Evolutionary conservation across 2,113 vertebrate genomes (phyloP).

Genomic region (Apteryx owenii): DNA sequence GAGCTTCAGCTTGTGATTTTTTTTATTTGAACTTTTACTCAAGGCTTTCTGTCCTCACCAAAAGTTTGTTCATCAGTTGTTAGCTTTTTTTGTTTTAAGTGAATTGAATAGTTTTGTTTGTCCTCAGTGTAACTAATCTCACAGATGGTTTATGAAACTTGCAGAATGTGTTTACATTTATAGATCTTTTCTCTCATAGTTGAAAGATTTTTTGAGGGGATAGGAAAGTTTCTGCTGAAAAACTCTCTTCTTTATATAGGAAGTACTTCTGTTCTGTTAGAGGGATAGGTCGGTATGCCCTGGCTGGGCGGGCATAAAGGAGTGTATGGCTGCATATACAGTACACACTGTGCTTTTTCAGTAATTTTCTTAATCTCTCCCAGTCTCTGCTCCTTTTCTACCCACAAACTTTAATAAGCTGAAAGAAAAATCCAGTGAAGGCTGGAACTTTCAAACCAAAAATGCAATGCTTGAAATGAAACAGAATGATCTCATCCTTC

Average conservation of each 20-base stretch:
- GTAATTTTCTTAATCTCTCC: constrained; percentile 29
- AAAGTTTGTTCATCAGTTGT: not conserved
- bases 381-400: constrained; percentile 3
- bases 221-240: not conserved
- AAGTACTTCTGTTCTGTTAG: not conserved
- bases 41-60: not conserved
- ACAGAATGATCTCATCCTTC: constrained; percentile 36
- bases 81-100: not conserved
- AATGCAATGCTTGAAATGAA: constrained; percentile 25
- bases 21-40: not conserved
- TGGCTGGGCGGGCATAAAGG: not conserved
- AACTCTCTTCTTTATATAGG: not conserved
- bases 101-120: not conserved
- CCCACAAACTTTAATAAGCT: constrained; percentile 10
- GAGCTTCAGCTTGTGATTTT: not conserved
- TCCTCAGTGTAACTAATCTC: not conserved
- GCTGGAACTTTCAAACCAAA: constrained; percentile 39
- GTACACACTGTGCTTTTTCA: not conserved
- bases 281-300: not conserved
- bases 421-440: constrained; percentile 11
- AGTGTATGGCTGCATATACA: not conserved
- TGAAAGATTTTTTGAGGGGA: not conserved
- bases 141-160: constrained; percentile 4
- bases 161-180: constrained; percentile 13
- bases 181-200: not conserved